Percentiles rank a stretch among this genome's conserved stretches.
phyloP scores from a whole-genome alignment of 2,113 vertebrate species.

The Lichenostomus cassidix region DNA sequence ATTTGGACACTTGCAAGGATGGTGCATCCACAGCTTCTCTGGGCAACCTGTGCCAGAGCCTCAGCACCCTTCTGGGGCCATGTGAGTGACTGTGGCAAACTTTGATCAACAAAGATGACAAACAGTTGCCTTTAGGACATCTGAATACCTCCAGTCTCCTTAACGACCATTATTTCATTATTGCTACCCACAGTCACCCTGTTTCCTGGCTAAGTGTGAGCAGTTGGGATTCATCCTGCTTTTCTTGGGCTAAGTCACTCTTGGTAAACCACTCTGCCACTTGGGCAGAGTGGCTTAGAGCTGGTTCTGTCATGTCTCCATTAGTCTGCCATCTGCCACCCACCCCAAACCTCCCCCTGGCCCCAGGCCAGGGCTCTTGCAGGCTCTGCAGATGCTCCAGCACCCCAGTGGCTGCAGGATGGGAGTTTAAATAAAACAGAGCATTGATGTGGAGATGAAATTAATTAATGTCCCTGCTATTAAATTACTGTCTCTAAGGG shows the following conservation, averaged over 20 bases:
- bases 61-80: neutral
- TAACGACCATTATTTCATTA: neutral
- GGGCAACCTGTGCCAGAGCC: accelerated
- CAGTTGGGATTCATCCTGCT: neutral
- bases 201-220: neutral
- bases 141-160: neutral
- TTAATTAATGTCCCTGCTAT: constrained; percentile 53
- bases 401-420: constrained; percentile 35
- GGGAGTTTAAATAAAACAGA: constrained; percentile 51
- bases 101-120: neutral
- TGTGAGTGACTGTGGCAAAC: neutral
- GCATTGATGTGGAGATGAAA: constrained; percentile 54
- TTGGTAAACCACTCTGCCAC: neutral
- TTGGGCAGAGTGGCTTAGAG: neutral
- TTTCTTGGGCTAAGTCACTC: neutral
- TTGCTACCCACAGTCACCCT: neutral
- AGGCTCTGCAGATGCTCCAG: constrained; percentile 35
- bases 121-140: neutral
- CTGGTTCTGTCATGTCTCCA: neutral
- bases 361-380: neutral
- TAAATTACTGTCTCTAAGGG: constrained; percentile 34
- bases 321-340: constrained; percentile 42
- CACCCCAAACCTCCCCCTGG: neutral
- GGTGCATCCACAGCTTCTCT: neutral
- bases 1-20: neutral